A percentile compares a stretch with the other conserved stretches of the same genome.
phyloP scores from a whole-genome alignment of 2,888 invertebrate genomes.

The Andricus quercusramuli region DNA sequence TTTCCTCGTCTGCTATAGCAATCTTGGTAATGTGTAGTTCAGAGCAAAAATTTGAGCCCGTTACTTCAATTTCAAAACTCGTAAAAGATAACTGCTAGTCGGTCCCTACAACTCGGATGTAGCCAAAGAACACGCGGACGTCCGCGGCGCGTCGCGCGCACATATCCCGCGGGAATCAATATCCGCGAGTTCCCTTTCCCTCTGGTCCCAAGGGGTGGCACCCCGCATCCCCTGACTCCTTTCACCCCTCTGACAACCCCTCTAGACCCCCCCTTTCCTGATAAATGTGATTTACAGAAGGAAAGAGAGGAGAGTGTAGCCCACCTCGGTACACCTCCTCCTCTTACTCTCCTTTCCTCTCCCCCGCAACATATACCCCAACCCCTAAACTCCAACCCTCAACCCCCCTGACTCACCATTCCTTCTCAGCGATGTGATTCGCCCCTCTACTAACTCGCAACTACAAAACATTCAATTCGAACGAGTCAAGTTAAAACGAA shows the following conservation, averaged over 20 bases:
- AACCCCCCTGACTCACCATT: constrained; percentile 38
- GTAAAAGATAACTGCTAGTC: constrained; percentile 41
- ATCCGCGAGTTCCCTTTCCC: constrained; percentile 76
- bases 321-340: constrained; percentile 53
- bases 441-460: constrained; percentile 70
- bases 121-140: constrained; percentile 54
- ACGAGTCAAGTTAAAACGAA: constrained; percentile 81
- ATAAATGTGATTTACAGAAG: constrained; percentile 75
- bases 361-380: constrained; percentile 71
- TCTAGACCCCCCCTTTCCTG: constrained; percentile 66
- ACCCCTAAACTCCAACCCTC: constrained; percentile 44
- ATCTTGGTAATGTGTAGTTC: constrained; percentile 40
- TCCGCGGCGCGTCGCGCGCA: constrained; percentile 67
- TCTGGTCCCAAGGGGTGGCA: constrained; percentile 50
- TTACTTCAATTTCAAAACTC: constrained; percentile 41
- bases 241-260: constrained; percentile 66
- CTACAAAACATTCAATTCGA: constrained; percentile 83
- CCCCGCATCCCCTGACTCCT: constrained; percentile 45
- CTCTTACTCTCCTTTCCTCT: constrained; percentile 37
- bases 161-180: constrained; percentile 78
- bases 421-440: constrained; percentile 62
- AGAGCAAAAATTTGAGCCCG: constrained; percentile 36
- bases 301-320: constrained; percentile 63
- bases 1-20: not conserved
- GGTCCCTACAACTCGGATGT: constrained; percentile 47